Evolutionary conservation across 2,888 invertebrate species (phyloP), one percentile per base, ranked within the genome.

Genomic region (Drosophila putrida): DNA sequence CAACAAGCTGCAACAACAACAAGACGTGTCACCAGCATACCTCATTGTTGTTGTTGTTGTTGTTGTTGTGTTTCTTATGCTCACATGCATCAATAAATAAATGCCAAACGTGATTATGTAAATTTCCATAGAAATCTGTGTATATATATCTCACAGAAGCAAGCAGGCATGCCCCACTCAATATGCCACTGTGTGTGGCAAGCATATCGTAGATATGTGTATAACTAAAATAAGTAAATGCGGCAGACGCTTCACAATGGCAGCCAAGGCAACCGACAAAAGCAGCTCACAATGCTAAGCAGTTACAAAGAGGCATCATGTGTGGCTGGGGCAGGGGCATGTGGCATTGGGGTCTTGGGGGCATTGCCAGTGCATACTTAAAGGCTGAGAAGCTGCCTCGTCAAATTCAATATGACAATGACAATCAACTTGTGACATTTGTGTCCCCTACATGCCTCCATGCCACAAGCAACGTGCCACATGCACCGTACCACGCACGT

Each of bases 101-200:
- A 84, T 87, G 83, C 75, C 87, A 81, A 80, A 85, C 85, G 83
- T 86, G 87, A 86, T 87, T 86, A 85, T 85, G 87, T 81, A 87
- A 85, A 85, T 84, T 78, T 82, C 75, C 67, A 84, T 80, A 72
- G 87, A 78, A 82, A 81, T 85, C 77, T 68, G 60, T 75, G 66
- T 46, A 31, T 20, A 35, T 44, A 54, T 20, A 35, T 44, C 33
- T 33, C 33, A 33, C n/a, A 36, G 31, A 4, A 9, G 35, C 55
- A 44, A 15, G n/a, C 9, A 43, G 27, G 35, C 60, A 51, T 50
- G 50, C 33, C 59, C 57, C 46, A 36, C 33, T 43, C 43, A 43
- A 25, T 43, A 6, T 43, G 43, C 43, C 43, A 54, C 39, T 10
- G 51, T 41, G n/a, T 13, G 55, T 25, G 41, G 15, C 11, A 20